Base-by-base conservation (phyloP, 92 coral and sea anemone species). In the Blastomussa wellsi region DNA sequence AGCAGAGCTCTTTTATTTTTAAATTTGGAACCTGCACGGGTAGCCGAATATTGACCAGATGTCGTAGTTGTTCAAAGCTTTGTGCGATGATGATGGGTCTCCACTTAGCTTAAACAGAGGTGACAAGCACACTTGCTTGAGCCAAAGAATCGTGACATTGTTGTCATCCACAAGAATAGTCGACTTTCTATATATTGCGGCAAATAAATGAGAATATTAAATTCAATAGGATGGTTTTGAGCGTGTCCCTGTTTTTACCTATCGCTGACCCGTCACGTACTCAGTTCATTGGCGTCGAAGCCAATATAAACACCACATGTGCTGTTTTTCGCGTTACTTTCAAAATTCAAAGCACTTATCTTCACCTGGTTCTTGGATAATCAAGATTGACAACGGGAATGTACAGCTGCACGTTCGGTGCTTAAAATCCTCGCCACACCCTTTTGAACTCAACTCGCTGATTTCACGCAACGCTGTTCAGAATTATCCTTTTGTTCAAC, bases 311-410 rank as follows among this genome's bases (percentile, higher is more conserved):
- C 36, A 16, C 37, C 4, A 42, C 78, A 37, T 32, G 52, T 81
- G 78, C 28, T 82, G 53, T 52, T 37, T 42, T 53, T 24, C 53
- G 47, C 12, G 24, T 22, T 17, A 65, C 70, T 38, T 52, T 37
- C 32, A 49, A 24, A 33, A 68, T 66, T 49, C 68, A 71, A 82
- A 82, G 72, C 86, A 71, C 12, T 53, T 7, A 24, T 32, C 65
- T 35, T 81, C 85, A 81, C 85, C 85, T 81, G 85, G 78, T 35
- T 53, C 0, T 20, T 17, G 11, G 49, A 71, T 75, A 70, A 71
- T 82, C 36, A 71, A n/a, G 24, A 12, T 35, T 47, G 78, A 71
- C 55, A 52, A 71, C 52, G 41, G 57, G 17, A 15, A 52, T 71
- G 24, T 4, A 44, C 85, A 81, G 85, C 68, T 81, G 85, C 78